Evolutionary conservation across 2,888 invertebrate genomes (phyloP).

Genomic region (Pyralis farinalis): DNA sequence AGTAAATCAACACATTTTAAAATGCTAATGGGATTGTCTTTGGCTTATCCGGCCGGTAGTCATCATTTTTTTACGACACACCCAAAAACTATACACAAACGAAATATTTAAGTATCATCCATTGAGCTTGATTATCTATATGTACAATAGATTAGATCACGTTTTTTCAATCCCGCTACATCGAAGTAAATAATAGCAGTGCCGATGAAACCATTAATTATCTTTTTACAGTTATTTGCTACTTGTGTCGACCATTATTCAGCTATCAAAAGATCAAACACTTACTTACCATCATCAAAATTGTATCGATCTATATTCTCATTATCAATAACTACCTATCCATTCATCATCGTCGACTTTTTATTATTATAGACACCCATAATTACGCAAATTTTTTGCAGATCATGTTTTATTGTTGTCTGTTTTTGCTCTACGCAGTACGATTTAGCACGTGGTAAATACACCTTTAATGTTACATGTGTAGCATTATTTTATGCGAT

Average conservation of each 20-base stretch:
- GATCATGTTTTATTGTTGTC: not conserved
- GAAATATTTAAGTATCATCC: no score
- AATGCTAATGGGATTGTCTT: no score
- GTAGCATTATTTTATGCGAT: no score
- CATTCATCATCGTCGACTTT: constrained; percentile 17
- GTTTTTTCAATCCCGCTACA: no score
- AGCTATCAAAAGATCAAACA: constrained; percentile 15
- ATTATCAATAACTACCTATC: constrained; percentile 12
- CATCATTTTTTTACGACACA: no score
- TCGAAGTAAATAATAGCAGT: constrained; percentile 8
- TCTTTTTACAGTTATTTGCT: constrained; percentile 18
- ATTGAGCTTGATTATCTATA: no score
- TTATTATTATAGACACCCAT: constrained; percentile 11
- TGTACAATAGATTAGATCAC: no score
- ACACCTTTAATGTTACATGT: not conserved
- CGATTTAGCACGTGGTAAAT: constrained; percentile 2
- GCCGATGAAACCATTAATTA: constrained; percentile 10
- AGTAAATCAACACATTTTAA: no score
- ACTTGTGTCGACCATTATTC: constrained; percentile 10
- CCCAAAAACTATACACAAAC: no score
- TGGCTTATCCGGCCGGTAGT: no score
- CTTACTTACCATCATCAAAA: constrained; percentile 11
- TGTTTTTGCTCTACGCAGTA: constrained; percentile 1
- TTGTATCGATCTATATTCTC: constrained; percentile 12
- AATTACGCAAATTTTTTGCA: not conserved